Evolutionary conservation across 2,113 vertebrate genomes (phyloP), one percentile per base, ranked within the genome.

Genomic region (Gambusia affinis): DNA sequence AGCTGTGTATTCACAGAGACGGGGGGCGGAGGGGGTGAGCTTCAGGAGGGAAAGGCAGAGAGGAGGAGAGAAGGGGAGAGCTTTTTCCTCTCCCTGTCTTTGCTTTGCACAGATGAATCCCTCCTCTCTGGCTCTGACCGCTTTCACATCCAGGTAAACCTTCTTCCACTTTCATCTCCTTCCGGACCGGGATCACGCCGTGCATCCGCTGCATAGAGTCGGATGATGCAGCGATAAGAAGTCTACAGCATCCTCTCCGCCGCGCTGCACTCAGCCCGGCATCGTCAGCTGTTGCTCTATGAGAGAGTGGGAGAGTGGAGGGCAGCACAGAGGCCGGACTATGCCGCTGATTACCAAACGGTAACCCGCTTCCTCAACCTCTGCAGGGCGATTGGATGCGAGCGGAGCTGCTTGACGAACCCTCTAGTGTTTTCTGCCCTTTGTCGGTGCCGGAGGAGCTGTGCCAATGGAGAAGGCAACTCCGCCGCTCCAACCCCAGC

Each of bases 231-330:
- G 87, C 87, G 85, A 88, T 63, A 76, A 47, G 54, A 63, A 35
- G 39, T 4, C 57, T 28, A 33, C 73, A 85, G 88, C 84, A 73
- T 87, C 90, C 33, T 70, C 35, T 87, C 90, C 33, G 60, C 35
- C 64, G 60, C 37, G 31, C 82, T 82, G 76, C 79, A 65, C 70
- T 72, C 71, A 70, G 82, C 87, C 64, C 82, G 89, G 88, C 87
- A 80, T 82, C 90, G 79, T 91, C 93, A 94, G 92, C 93, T 94
- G 93, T 94, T 94, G 93, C 93, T 91, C 70, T 47, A 57, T 64
- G 51, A 57, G 73, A 84, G 81, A 83, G 87, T 82, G 78, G 75
- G 83, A 82, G 79, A 82, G 85, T 77, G 84, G 67, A 68, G 57
- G 85, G 85, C 75, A 69, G 69, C 76, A 76, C 63, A 76, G 63